Percentiles rank a stretch among this genome's conserved stretches.
These are phyloP conservation scores for Yponomeuta malinellus DNA, from an alignment of 2,888 invertebrate species.

Conservation along the genomic window DNA sequence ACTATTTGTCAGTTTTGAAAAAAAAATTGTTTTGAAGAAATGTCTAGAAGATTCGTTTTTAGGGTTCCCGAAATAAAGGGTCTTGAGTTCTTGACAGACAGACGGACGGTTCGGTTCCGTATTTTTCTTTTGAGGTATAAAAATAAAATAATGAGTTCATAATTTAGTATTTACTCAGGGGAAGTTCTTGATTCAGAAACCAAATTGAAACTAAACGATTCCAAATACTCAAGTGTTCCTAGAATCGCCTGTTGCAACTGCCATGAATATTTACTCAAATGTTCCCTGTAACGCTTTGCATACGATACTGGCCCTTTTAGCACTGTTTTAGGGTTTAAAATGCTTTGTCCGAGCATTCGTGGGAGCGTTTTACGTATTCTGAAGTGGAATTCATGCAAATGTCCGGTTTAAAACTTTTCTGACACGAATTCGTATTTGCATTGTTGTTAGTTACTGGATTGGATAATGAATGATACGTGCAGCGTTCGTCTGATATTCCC, in stretches of 20 bases:
- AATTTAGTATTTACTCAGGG: no score
- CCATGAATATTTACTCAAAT: constrained; percentile 1
- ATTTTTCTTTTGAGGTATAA: no score
- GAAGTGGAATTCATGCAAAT: neutral
- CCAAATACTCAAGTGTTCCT: neutral
- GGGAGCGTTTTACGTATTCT: neutral
- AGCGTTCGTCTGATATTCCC: no score
- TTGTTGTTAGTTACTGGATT: neutral
- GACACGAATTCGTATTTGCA: neutral
- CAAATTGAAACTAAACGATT: neutral
- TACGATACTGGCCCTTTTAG: neutral
- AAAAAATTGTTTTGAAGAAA: no score
- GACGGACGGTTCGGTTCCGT: no score
- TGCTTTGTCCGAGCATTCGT: neutral
- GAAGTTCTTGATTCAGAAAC: no score
- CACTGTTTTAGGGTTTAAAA: neutral
- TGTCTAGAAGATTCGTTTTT: no score
- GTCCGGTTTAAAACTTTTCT: neutral
- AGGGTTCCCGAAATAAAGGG: no score
- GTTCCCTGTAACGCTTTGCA: neutral
- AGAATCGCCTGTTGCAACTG: neutral
- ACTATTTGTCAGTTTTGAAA: no score
- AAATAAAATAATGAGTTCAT: no score
- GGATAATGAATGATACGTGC: neutral
- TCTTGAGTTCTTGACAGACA: no score